These are phyloP conservation scores for Lathamus discolor DNA, from an alignment of 2,113 vertebrate genomes.

Conservation along the genomic window DNA sequence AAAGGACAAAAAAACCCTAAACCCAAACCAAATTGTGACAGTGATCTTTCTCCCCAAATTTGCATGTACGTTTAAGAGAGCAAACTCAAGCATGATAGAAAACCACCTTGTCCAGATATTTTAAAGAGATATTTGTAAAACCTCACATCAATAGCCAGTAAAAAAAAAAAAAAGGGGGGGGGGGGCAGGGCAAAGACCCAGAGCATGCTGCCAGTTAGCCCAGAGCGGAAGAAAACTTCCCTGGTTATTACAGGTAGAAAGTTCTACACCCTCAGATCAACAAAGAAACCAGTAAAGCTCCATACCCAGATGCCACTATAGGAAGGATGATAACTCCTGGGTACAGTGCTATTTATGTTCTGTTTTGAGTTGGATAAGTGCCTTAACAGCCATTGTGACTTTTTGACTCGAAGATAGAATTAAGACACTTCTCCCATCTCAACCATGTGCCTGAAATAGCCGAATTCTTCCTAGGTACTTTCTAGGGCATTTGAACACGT, in stretches of 20 bases:
- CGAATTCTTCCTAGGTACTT: not conserved
- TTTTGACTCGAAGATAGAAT: not conserved
- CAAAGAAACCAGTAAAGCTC: not conserved
- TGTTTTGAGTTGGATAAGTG: not conserved
- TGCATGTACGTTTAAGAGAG: not conserved
- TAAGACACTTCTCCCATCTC: not conserved
- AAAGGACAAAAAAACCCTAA: not conserved
- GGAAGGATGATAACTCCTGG: fast-evolving
- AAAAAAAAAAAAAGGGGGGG: not conserved
- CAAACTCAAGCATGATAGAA: not conserved
- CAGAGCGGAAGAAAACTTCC: not conserved
- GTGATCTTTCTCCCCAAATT: not conserved
- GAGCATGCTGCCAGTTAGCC: fast-evolving
- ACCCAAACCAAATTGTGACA: not conserved
- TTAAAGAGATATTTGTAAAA: not conserved
- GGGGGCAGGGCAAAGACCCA: too few species aligned
- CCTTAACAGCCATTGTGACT: not conserved
- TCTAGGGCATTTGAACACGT: not conserved
- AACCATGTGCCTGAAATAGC: not conserved
- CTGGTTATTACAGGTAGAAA: not conserved
- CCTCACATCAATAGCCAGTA: fast-evolving
- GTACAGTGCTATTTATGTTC: not conserved
- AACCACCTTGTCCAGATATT: not conserved
- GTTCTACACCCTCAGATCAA: not conserved
- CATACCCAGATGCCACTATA: not conserved